These are phyloP conservation scores for Athalia rosae DNA, from an alignment of 2,888 invertebrate species.

Conservation along the genomic window DNA sequence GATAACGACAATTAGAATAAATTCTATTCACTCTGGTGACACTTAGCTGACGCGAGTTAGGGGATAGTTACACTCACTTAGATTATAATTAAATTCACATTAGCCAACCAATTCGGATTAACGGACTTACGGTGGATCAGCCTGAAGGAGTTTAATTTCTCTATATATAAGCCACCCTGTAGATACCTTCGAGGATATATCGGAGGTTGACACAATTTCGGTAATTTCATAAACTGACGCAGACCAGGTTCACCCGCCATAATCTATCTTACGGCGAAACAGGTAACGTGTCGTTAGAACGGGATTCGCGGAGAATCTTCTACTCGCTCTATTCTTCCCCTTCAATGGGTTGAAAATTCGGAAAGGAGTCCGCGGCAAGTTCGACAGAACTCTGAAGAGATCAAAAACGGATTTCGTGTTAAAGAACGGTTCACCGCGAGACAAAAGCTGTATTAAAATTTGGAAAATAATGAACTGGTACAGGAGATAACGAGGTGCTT, in stretches of 20 bases:
- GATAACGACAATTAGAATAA: constrained; percentile 10
- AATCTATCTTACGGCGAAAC: too few species aligned
- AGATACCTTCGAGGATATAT: not conserved
- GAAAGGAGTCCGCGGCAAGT: constrained; percentile 1
- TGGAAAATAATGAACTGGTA: not conserved
- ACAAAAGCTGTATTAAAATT: constrained; percentile 1
- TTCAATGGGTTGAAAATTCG: not conserved
- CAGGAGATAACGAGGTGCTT: not conserved
- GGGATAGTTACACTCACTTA: constrained; percentile 12
- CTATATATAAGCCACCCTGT: not conserved
- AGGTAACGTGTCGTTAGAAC: too few species aligned
- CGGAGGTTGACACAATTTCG: not conserved
- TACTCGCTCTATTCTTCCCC: too few species aligned
- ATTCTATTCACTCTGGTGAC: constrained; percentile 36
- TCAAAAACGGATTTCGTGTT: too few species aligned
- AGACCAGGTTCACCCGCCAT: not conserved
- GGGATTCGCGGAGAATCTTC: too few species aligned
- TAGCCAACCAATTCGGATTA: constrained; percentile 37
- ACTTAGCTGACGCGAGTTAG: constrained; percentile 27
- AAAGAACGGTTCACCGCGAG: not conserved
- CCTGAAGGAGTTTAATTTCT: not conserved
- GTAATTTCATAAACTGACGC: not conserved
- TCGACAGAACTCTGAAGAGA: too few species aligned
- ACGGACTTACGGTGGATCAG: constrained; percentile 17
- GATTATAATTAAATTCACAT: constrained; percentile 39